These are phyloP conservation scores for Saturnia japonica DNA, from an alignment of 2,888 invertebrate genomes.

Conservation along the genomic window DNA sequence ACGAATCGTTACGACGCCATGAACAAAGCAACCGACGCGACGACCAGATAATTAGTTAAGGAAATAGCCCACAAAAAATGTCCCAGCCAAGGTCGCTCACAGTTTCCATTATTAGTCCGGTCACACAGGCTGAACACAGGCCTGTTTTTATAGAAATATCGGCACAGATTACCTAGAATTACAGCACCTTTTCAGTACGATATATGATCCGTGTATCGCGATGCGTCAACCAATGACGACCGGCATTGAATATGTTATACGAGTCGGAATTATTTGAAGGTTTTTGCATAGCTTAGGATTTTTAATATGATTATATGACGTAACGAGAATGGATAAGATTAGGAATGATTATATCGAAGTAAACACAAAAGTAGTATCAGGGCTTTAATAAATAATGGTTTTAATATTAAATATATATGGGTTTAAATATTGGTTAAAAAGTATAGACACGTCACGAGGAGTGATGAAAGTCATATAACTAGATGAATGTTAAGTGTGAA, in stretches of 20 bases:
- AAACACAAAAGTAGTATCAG: not conserved
- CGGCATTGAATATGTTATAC: not conserved
- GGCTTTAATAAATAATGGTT: too few relatives aligned
- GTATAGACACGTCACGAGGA: too few relatives aligned
- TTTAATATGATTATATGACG: not conserved
- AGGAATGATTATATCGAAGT: not conserved
- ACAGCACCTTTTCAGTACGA: slow-evolving; percentile 18
- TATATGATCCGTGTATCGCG: slow-evolving; percentile 15
- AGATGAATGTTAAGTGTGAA: too few relatives aligned
- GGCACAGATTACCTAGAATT: slow-evolving; percentile 19
- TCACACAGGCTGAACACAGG: slow-evolving; percentile 2
- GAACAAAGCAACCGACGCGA: not conserved
- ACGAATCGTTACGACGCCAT: not conserved
- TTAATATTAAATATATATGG: too few relatives aligned
- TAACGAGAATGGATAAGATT: not conserved
- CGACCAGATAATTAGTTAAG: not conserved
- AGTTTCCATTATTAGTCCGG: slow-evolving; percentile 17
- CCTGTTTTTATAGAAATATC: slow-evolving; percentile 13
- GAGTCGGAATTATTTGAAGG: slow-evolving; percentile 7
- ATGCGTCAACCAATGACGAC: not conserved
- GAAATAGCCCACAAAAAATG: not conserved
- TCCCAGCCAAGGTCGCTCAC: slow-evolving; percentile 10
- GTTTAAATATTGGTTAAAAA: too few relatives aligned
- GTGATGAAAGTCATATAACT: too few relatives aligned
- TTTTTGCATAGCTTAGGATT: not conserved